Percentiles rank a stretch among this genome's conserved stretches.
These are phyloP conservation scores for Microcebus griseorufus DNA, from an alignment of 2,113 vertebrate genomes.

Conservation along the genomic window DNA sequence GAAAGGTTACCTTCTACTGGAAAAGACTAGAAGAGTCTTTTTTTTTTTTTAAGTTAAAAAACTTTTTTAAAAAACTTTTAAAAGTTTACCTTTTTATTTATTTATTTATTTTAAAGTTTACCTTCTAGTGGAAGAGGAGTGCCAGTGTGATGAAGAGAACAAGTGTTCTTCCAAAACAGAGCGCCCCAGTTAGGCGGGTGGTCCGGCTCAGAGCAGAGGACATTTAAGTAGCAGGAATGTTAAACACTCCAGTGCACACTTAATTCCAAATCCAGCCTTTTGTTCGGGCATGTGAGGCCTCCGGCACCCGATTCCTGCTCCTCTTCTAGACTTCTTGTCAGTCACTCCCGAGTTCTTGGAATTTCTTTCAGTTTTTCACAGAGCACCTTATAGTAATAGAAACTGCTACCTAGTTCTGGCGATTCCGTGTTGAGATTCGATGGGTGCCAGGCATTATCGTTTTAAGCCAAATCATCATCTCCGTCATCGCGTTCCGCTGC, in stretches of 20 bases:
- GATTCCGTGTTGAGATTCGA: neutral
- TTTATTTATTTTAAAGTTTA: neutral
- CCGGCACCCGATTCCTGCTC: accelerated
- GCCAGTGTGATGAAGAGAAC: accelerated
- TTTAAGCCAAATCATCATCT: neutral
- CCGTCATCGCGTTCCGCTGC: neutral
- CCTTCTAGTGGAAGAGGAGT: accelerated
- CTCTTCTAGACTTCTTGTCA: neutral
- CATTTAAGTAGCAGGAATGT: accelerated
- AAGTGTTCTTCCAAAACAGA: accelerated
- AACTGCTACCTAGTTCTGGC: too few relatives aligned
- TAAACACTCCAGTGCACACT: accelerated
- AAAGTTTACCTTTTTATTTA: neutral
- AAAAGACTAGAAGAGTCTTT: too few relatives aligned
- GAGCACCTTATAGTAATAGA: neutral
- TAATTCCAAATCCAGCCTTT: neutral
- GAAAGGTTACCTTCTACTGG: neutral
- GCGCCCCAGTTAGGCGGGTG: accelerated
- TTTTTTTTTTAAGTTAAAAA: too few relatives aligned
- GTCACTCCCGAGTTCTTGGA: neutral
- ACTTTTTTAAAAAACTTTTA: too few relatives aligned
- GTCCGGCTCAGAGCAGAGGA: neutral
- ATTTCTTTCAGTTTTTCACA: neutral
- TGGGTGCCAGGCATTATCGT: too few relatives aligned
- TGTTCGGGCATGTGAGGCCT: accelerated